These are phyloP conservation scores for Girardia tigrina DNA, from an alignment of 2,888 invertebrate genomes.

Conservation along the genomic window DNA sequence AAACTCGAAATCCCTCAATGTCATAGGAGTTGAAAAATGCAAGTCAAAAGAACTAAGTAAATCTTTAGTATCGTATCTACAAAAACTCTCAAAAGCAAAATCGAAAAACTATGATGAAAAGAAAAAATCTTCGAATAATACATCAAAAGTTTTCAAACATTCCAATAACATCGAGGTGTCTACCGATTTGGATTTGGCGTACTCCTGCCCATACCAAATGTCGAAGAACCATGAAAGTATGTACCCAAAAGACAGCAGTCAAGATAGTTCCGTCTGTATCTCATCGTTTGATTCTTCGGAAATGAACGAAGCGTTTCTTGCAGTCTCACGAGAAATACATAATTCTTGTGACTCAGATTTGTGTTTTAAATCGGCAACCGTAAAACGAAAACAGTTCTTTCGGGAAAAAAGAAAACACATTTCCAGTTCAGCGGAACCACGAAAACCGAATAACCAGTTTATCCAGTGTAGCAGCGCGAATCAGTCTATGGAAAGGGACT, in stretches of 20 bases:
- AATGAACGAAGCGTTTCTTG: conserved; percentile 20
- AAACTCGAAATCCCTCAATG: background rate
- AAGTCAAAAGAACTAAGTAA: conserved; percentile 6
- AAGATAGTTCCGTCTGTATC: background rate
- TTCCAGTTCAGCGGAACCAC: background rate
- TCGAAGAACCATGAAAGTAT: background rate
- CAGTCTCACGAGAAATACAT: background rate
- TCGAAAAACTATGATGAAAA: background rate
- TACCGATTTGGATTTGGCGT: background rate
- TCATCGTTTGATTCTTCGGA: conserved; percentile 3
- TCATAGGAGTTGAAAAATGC: background rate
- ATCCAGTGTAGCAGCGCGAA: background rate
- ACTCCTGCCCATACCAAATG: background rate
- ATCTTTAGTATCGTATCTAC: background rate
- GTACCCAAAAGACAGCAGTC: background rate
- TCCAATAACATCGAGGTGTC: background rate
- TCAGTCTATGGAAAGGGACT: conserved; percentile 47
- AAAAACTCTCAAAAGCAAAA: background rate
- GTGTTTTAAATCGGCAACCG: background rate
- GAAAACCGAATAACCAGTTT: background rate
- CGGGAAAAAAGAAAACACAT: background rate
- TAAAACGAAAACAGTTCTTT: background rate
- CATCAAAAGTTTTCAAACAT: background rate
- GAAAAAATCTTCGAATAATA: background rate
- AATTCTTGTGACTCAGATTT: conserved; percentile 19